Conservation (phyloP, 2,888 invertebrate species). For the Lomographa bimaculata region DNA sequence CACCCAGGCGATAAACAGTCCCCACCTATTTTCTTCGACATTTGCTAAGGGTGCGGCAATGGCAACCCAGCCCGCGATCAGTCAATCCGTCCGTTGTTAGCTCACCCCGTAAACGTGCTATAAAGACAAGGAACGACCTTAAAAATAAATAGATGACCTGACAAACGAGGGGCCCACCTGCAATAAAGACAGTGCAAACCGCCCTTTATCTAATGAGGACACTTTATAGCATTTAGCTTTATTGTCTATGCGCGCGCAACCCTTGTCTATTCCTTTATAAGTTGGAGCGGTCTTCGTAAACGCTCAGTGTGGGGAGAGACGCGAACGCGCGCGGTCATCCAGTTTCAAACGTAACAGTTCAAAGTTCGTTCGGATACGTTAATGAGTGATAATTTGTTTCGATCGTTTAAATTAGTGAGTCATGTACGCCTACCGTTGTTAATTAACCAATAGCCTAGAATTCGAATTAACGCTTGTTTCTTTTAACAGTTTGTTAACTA, state of each 20-base stretch:
- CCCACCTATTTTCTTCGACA: constrained; percentile 63
- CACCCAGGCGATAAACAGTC: constrained; percentile 52
- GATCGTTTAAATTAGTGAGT: constrained; percentile 66
- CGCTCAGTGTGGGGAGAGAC: constrained; percentile 63
- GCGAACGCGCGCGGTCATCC: constrained; percentile 42
- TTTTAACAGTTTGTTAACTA: constrained; percentile 42
- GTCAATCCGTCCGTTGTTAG: constrained; percentile 62
- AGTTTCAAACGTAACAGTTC: constrained; percentile 25
- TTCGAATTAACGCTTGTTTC: constrained; percentile 62
- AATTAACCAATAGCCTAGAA: constrained; percentile 71
- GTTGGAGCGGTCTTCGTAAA: constrained; percentile 49
- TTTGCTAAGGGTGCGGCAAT: constrained; percentile 67
- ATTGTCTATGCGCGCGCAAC: constrained; percentile 78
- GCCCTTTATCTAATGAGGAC: constrained; percentile 80
- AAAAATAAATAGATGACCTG: constrained; percentile 78
- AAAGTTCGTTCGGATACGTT: constrained; percentile 45
- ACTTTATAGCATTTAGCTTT: constrained; percentile 77
- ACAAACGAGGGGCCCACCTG: constrained; percentile 66
- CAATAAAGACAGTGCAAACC: constrained; percentile 69
- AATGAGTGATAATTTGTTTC: constrained; percentile 61
- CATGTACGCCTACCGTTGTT: constrained; percentile 62
- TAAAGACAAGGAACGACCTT: constrained; percentile 74
- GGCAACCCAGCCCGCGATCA: constrained; percentile 62
- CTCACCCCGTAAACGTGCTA: constrained; percentile 62
- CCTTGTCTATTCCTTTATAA: constrained; percentile 63